Evolutionary conservation across 2,888 invertebrate genomes (phyloP), one percentile per base, ranked within the genome.

Genomic region (Apomyelois bistriatella): DNA sequence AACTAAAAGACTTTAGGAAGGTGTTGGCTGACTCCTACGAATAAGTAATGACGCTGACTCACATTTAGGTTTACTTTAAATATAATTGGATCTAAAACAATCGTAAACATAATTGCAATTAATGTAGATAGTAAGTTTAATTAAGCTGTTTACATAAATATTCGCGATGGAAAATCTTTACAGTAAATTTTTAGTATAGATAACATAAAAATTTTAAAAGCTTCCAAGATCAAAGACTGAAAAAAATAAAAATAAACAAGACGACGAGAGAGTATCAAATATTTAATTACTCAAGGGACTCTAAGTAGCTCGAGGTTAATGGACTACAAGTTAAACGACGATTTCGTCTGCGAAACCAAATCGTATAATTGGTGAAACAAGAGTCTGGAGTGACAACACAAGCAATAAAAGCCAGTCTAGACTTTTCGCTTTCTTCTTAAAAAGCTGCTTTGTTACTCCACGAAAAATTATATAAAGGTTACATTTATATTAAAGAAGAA

Each of bases 401-500:
- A 64, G 49, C 58, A 61, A 64, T 59, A 54, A 47, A 30, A 57
- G 53, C 48, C 55, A 56, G 58, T 60, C 59, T 60, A 62, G 60
- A 58, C 57, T 55, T 58, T 54, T 59, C 52, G 55, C 53, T 54
- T 55, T 53, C 30, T 47, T 53, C 53, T 58, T 55, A 58, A 59
- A 57, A 58, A 58, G 58, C 52, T 55, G 52, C 58, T 58, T 53
- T 58, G 51, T 53, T 52, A 32, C 9, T 10, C 9, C 2, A 35
- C 15, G 41, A 53, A 58, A 59, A 61, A 54, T 59, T 60, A 55
- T 52, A 56, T 53, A 47, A 54, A 37, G 46, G 42, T 55, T 53
- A 53, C 6, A 52, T 60, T 60, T 59, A 59, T 60, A 56, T 58
- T 54, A 58, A 53, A 66, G 52, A 64, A 56, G 65, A 64, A 65